Evolutionary conservation across 2,797 vertebrate genomes (phyloP).

Genomic region (Catamblyrhynchus diadema): DNA sequence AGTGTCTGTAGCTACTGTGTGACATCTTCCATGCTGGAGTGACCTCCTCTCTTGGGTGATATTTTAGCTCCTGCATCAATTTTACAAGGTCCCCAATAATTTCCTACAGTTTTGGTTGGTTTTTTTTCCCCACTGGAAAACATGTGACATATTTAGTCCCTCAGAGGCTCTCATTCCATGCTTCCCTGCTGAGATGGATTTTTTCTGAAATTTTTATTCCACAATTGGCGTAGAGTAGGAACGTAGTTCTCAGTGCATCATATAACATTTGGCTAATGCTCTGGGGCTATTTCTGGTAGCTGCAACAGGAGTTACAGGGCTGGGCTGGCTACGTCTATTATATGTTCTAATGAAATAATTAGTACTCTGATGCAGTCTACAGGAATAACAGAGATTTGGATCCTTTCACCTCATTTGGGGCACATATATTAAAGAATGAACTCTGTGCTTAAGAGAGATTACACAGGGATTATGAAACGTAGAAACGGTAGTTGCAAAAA

Average conservation of each 20-base stretch:
- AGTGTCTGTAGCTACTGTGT: background rate
- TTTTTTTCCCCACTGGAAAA: background rate
- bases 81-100: background rate
- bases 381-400: background rate
- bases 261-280: background rate
- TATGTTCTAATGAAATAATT: background rate
- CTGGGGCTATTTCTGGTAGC: conserved; percentile 2
- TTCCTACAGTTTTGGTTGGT: background rate
- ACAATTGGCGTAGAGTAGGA: background rate
- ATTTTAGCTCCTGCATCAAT: background rate
- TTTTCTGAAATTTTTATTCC: background rate
- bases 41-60: background rate
- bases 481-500: conserved; percentile 13
- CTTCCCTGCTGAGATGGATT: background rate
- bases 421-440: background rate
- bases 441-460: conserved; percentile 14
- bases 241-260: background rate
- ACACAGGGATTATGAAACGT: background rate
- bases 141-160: background rate
- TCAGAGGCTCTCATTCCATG: background rate
- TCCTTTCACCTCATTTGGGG: background rate
- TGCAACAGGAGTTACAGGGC: background rate
- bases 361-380: background rate
- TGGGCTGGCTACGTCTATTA: background rate
- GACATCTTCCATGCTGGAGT: background rate